Base-by-base conservation (phyloP, 2,888 invertebrate genomes). In the Caenorhabditis japonica region DNA sequence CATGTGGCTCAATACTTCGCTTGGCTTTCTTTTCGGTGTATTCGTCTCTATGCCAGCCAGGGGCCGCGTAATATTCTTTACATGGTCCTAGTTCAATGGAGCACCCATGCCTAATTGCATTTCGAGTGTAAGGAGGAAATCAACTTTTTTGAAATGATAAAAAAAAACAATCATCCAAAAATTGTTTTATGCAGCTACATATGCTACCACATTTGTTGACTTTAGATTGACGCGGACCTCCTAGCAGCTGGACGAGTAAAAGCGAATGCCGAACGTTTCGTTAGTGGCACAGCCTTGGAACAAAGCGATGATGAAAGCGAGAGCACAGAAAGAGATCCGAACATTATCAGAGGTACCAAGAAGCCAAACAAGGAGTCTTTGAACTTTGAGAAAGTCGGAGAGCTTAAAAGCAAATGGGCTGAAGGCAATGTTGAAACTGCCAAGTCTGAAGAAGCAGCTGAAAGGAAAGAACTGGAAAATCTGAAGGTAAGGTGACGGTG, bases 381-480 rank as follows among this genome's bases (percentile, higher is more conserved):
- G 5, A 70, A 82, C 44, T 81, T 83, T 53, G 80, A 82, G 15
- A 79, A 81, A 51, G 82, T 87, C 55, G 86, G 83, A 62, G 83
- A 79, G 44, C 79, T 88, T 46, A 87, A 87, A 61, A 82, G 84
- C 58, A 87, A 86, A 53, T 87, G 87, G 87, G 85, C 87, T 77
- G 85, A 86, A 15, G 87, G 87, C 19, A 84, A 84, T 41, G 84
- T 87, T 23, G 85, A 85, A 75, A 83, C 78, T 1, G 85, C 87
- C 10, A 83, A 85, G 56, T 62, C 79, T 34, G 74, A 78, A 39
- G 84, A 84, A 33, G 82, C 78, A 7, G 80, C 77, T 1, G 78
- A 81, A 19, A 80, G 80, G 38, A 78, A 79, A 53, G 87, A 87
- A 47, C 70, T 87, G 34, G 87, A 87, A 46, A 84, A 82, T 39